A percentile compares a stretch with the other conserved stretches of the same genome.
phyloP scores from a whole-genome alignment of 2,888 invertebrate species.

The Copidosoma aretas region DNA sequence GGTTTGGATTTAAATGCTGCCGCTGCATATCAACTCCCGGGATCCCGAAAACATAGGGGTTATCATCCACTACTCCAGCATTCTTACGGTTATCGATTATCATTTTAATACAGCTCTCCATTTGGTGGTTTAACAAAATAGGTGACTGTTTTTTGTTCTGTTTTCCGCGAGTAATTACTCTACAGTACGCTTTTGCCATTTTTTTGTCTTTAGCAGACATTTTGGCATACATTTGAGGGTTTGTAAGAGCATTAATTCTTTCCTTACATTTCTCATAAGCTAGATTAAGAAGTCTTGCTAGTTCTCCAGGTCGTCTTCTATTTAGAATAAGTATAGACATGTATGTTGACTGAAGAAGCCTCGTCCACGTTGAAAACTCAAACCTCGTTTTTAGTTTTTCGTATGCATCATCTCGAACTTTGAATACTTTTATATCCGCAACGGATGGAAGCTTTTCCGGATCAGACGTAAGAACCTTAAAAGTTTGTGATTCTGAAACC shows the following conservation, averaged over 20 bases:
- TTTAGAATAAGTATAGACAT: neutral
- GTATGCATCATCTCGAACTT: neutral
- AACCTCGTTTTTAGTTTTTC: neutral
- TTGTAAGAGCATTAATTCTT: neutral
- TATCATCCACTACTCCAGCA: neutral
- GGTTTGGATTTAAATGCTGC: neutral
- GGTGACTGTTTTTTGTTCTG: slow-evolving; percentile 16
- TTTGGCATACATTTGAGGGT: neutral
- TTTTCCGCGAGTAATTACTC: slow-evolving; percentile 9
- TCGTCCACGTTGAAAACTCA: neutral
- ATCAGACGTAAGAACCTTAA: neutral
- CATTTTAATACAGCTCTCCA: neutral
- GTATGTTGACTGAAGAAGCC: neutral
- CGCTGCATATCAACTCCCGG: neutral
- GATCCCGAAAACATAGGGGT: slow-evolving; percentile 20
- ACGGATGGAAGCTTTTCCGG: neutral
- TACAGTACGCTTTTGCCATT: neutral
- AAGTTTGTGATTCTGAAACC: slow-evolving; percentile 2
- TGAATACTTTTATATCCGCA: neutral
- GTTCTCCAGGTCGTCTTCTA: slow-evolving; percentile 13
- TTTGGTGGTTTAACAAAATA: slow-evolving; percentile 5
- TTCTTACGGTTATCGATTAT: slow-evolving; percentile 1
- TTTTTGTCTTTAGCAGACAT: neutral
- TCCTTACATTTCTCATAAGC: neutral
- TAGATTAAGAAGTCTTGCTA: neutral